Percentiles rank a stretch among this genome's conserved stretches.
These are phyloP conservation scores for Polydrusus cervinus DNA, from an alignment of 2,888 invertebrate species.

Conservation along the genomic window DNA sequence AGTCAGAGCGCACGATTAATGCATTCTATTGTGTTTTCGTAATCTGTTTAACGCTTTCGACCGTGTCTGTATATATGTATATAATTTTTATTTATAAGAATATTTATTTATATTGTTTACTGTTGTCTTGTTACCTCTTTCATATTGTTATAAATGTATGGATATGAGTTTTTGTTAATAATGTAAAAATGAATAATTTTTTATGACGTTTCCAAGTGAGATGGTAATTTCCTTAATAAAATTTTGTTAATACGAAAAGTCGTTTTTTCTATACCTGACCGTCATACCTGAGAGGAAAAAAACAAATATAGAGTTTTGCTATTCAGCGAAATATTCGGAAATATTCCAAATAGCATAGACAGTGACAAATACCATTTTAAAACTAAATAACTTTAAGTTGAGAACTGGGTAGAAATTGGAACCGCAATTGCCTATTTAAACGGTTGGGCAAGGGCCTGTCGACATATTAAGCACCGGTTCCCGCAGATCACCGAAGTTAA, in stretches of 20 bases:
- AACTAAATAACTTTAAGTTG: no score
- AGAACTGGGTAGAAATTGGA: no score
- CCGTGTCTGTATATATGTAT: neutral
- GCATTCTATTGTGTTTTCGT: neutral
- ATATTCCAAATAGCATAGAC: no score
- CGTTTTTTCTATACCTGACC: no score
- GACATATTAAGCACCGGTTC: no score
- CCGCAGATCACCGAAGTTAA: no score
- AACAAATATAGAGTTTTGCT: no score
- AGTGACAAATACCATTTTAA: no score
- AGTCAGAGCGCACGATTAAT: neutral
- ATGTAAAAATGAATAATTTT: neutral
- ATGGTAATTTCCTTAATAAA: constrained; percentile 9
- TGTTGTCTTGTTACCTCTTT: neutral
- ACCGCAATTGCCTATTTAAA: no score
- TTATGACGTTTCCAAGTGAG: neutral
- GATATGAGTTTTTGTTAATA: neutral
- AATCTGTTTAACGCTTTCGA: neutral
- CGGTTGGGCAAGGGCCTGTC: no score
- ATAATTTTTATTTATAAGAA: neutral
- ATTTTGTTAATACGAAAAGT: neutral
- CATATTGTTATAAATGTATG: neutral
- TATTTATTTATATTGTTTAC: constrained; percentile 19
- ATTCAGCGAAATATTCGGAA: no score
- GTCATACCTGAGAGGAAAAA: no score